Percentiles rank a stretch among this genome's conserved stretches.
phyloP scores from a whole-genome alignment of 2,888 invertebrate genomes.

The Ochropleura leucogaster region DNA sequence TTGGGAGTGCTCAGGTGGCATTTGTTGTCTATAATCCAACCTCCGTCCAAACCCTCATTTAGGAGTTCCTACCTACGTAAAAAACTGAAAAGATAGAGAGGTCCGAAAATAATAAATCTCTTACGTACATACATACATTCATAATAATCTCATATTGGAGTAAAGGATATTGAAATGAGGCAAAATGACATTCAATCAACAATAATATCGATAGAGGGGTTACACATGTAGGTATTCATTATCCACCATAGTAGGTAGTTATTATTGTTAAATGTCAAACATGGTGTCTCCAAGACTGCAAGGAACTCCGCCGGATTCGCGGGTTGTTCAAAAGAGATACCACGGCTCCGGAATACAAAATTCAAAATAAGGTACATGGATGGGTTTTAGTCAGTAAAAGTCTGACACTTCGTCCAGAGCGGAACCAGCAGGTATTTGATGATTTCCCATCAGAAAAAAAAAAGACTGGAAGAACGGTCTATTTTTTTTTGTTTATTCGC shows the following conservation, averaged over 20 bases:
- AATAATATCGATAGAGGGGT: background rate
- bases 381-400: no score
- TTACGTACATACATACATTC: background rate
- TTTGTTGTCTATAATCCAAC: constrained; percentile 18
- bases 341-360: no score
- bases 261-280: background rate
- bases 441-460: no score
- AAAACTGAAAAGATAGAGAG: background rate
- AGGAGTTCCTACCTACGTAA: background rate
- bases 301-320: no score
- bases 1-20: constrained; percentile 1
- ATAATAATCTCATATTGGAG: background rate
- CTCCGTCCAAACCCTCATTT: constrained; percentile 12
- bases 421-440: no score
- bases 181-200: background rate
- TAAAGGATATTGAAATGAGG: background rate
- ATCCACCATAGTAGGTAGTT: background rate
- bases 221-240: background rate
- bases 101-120: background rate
- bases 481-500: background rate
- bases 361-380: no score
- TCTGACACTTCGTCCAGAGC: no score
- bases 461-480: background rate
- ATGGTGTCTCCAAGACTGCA: background rate
- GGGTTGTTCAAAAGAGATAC: no score